Evolutionary conservation across 2,888 invertebrate genomes (phyloP).

Genomic region (Rhingia rostrata): DNA sequence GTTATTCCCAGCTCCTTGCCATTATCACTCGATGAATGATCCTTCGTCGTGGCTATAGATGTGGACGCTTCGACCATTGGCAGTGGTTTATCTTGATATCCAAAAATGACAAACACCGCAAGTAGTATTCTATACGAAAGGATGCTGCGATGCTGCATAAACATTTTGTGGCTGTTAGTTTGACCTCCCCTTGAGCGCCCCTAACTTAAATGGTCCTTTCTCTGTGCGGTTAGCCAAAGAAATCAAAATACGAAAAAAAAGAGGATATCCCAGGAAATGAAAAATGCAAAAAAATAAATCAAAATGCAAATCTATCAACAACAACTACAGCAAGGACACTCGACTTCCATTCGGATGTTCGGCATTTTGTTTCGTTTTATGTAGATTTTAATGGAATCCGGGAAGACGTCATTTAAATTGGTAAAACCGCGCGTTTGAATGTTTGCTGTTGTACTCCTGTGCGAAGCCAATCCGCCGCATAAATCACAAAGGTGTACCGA

Average conservation of each 20-base stretch:
- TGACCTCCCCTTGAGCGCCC: neutral
- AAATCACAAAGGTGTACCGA: constrained; percentile 15
- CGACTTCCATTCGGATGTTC: constrained; percentile 13
- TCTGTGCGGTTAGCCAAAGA: neutral
- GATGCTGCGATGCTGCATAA: constrained; percentile 44
- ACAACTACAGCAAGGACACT: constrained; percentile 33
- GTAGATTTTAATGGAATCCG: constrained; percentile 35
- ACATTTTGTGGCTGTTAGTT: constrained; percentile 40
- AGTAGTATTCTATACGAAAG: constrained; percentile 43
- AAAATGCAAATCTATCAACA: constrained; percentile 62
- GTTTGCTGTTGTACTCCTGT: constrained; percentile 4
- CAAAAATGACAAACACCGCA: constrained; percentile 63
- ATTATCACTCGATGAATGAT: constrained; percentile 61
- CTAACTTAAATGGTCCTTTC: constrained; percentile 23
- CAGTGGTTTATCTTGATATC: constrained; percentile 56
- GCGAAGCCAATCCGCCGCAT: constrained; percentile 3
- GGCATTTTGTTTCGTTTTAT: constrained; percentile 62
- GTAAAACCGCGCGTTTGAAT: constrained; percentile 40
- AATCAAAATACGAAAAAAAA: constrained; percentile 6
- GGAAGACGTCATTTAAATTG: constrained; percentile 43
- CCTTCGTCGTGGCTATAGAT: constrained; percentile 42
- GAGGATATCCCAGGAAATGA: constrained; percentile 4
- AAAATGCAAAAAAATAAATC: constrained; percentile 43
- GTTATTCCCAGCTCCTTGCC: constrained; percentile 61
- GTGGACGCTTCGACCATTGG: constrained; percentile 52